A percentile compares a stretch with the other conserved stretches of the same genome.
Conservation (phyloP, 2,113 vertebrate genomes). For the Oryzias woworae region DNA sequence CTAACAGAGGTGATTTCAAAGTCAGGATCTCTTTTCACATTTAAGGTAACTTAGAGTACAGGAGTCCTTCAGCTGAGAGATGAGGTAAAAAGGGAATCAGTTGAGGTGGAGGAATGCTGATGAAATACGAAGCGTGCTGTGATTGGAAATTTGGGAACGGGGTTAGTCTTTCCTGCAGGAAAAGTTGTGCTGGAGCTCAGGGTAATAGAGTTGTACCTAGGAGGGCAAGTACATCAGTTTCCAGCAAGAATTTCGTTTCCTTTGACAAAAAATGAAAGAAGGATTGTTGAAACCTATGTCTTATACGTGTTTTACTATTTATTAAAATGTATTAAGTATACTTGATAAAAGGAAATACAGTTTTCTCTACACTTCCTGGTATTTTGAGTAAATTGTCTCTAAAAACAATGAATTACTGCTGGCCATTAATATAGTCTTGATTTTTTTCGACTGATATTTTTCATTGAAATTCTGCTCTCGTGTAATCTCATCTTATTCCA, state of each 20-base stretch:
- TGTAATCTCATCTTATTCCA: no score
- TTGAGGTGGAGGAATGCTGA: conserved; percentile 25
- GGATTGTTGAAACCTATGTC: neutral
- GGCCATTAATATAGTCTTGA: no score
- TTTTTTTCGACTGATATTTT: no score
- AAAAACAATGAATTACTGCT: no score
- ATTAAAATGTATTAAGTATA: no score
- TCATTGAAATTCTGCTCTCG: no score
- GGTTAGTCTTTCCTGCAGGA: neutral
- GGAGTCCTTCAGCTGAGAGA: conserved; percentile 20
- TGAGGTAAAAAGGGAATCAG: conserved; percentile 19
- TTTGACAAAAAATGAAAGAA: neutral
- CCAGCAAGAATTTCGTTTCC: neutral
- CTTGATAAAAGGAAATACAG: no score
- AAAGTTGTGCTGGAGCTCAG: conserved; percentile 4
- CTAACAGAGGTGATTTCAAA: conserved; percentile 24
- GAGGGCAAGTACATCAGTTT: conserved; percentile 2
- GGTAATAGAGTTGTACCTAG: neutral
- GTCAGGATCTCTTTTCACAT: conserved; percentile 16
- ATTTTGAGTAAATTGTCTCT: no score
- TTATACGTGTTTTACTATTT: no score
- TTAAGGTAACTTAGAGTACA: conserved; percentile 13
- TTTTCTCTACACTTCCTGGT: no score
- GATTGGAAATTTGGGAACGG: conserved; percentile 26
- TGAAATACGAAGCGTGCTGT: conserved; percentile 6